Conservation (phyloP, 92 coral and sea anemone genomes). For the Palythoa grandiflora region DNA sequence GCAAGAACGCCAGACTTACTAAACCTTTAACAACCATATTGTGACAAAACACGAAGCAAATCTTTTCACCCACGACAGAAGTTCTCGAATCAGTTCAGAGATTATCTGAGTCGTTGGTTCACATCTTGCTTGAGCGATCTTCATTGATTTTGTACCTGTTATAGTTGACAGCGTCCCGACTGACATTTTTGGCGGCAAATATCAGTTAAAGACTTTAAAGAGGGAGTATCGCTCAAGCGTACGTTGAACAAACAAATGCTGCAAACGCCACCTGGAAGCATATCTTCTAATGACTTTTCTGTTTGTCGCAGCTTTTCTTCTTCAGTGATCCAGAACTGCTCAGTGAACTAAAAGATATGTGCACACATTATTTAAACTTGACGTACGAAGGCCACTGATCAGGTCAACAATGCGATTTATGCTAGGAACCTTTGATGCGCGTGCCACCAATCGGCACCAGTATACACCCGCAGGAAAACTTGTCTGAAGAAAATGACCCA, state of each 20-base stretch:
- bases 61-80: slow-evolving; percentile 7
- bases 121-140: slow-evolving; percentile 9
- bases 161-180: not conserved
- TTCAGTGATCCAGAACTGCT: slow-evolving; percentile 28
- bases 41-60: not conserved
- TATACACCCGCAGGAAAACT: not conserved
- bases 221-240: slow-evolving; percentile 18
- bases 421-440: not conserved
- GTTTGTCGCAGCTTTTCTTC: not conserved
- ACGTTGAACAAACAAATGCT: not conserved
- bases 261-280: slow-evolving; percentile 4
- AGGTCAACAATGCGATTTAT: not conserved
- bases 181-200: slow-evolving; percentile 9
- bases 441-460: not conserved
- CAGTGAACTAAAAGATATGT: not conserved
- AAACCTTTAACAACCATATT: slow-evolving; percentile 36
- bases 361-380: slow-evolving; percentile 7
- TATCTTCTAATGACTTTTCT: not conserved
- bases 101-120: slow-evolving; percentile 17
- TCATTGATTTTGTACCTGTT: slow-evolving; percentile 6
- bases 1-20: not conserved
- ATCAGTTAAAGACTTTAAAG: not conserved
- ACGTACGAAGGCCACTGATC: not conserved
- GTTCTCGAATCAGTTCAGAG: not conserved
- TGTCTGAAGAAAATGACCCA: not conserved